Percentiles rank a stretch among this genome's conserved stretches.
Conservation (phyloP, 1,140 invertebrate genomes). For the Eulimnadia texana region DNA sequence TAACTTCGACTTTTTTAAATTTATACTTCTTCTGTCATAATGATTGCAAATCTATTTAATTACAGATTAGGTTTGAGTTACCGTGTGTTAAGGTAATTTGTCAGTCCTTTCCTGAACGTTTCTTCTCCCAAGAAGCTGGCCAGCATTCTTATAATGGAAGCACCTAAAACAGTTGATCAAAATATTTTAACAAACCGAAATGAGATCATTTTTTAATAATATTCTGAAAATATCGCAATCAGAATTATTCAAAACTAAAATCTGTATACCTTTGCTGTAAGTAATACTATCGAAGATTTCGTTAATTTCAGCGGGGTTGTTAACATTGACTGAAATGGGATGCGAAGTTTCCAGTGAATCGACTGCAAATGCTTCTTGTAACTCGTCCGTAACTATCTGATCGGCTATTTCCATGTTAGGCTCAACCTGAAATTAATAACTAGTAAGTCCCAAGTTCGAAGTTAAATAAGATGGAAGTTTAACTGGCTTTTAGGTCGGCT, state of each 20-base stretch:
- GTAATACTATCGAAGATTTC: constrained; percentile 90
- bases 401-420: constrained; percentile 64
- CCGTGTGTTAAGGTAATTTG: constrained; percentile 54
- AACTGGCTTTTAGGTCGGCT: too few relatives aligned
- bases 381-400: constrained; percentile 63
- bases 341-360: constrained; percentile 79
- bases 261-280: constrained; percentile 60
- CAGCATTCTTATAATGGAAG: constrained; percentile 65
- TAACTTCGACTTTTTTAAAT: too few relatives aligned
- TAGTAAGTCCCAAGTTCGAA: too few relatives aligned
- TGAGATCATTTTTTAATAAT: not conserved
- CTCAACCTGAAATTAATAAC: constrained; percentile 43
- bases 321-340: constrained; percentile 76
- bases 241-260: too few relatives aligned
- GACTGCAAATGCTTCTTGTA: constrained; percentile 65
- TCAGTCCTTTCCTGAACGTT: constrained; percentile 51
- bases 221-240: too few relatives aligned
- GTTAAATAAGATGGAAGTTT: too few relatives aligned
- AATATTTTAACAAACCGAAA: not conserved
- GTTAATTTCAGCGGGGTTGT: constrained; percentile 76
- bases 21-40: too few relatives aligned
- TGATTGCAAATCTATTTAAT: too few relatives aligned
- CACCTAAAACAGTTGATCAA: constrained; percentile 39
- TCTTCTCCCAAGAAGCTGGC: constrained; percentile 55
- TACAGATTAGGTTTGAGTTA: too few relatives aligned